These are phyloP conservation scores for Gobiocypris rarus DNA, from an alignment of 2,113 vertebrate species.

Conservation along the genomic window DNA sequence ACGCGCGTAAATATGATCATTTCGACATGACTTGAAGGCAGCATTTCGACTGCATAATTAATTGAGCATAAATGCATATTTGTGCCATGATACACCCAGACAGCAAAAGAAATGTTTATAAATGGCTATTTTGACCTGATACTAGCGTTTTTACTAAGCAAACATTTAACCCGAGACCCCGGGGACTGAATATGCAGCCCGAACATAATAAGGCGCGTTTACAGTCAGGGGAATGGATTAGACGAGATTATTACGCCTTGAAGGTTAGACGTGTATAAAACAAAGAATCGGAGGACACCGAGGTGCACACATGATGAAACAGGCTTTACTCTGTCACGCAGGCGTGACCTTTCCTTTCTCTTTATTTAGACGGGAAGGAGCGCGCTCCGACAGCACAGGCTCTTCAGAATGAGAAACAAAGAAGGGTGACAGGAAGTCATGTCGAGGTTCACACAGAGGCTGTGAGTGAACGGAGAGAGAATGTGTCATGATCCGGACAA, in stretches of 20 bases:
- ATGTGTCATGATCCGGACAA: background rate
- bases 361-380: background rate
- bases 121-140: background rate
- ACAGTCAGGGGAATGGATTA: slow-evolving; percentile 74
- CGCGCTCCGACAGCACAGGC: background rate
- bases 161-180: slow-evolving; percentile 1
- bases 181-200: slow-evolving; percentile 16
- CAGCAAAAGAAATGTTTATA: background rate
- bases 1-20: background rate
- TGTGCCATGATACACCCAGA: too few relatives aligned
- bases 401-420: background rate
- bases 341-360: slow-evolving; percentile 39
- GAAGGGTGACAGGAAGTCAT: slow-evolving; percentile 10
- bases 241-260: slow-evolving; percentile 71
- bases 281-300: slow-evolving; percentile 49
- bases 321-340: slow-evolving; percentile 39
- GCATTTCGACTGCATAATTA: background rate
- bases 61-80: too few relatives aligned
- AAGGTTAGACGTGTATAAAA: slow-evolving; percentile 66
- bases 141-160: background rate
- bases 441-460: slow-evolving; percentile 20
- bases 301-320: slow-evolving; percentile 40
- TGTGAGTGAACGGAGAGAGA: background rate
- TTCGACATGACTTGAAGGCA: background rate
- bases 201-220: slow-evolving; percentile 66